Conservation (phyloP, 2,888 invertebrate genomes). For the Epicampocera succincta region DNA sequence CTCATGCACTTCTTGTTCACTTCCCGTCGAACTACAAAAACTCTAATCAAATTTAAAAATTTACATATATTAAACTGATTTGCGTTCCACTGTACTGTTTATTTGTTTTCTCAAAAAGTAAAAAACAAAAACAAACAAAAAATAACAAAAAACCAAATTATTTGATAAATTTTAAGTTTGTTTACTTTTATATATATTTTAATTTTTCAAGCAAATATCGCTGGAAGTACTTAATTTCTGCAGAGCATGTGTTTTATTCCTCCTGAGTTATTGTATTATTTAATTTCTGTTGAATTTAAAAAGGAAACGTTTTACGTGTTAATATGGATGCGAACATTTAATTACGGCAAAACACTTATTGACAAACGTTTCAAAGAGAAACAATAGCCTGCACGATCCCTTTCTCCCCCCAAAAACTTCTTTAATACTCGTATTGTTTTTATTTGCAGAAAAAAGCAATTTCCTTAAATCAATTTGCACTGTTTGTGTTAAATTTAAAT, state of each 20-base stretch:
- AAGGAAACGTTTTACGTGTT: too few relatives aligned
- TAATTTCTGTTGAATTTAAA: not conserved
- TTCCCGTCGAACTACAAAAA: too few relatives aligned
- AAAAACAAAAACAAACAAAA: not conserved
- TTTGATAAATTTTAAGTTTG: slow-evolving; percentile 17
- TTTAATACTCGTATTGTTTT: too few relatives aligned
- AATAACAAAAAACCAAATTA: slow-evolving; percentile 38
- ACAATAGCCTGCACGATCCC: too few relatives aligned
- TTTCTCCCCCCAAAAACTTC: too few relatives aligned
- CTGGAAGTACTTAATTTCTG: slow-evolving; percentile 19
- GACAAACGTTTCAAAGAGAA: too few relatives aligned
- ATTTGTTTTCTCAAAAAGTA: slow-evolving; percentile 17
- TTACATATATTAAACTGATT: not conserved
- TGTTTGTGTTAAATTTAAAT: not conserved
- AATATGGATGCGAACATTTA: too few relatives aligned
- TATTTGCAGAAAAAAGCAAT: too few relatives aligned
- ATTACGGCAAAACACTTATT: too few relatives aligned
- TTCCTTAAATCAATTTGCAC: not conserved
- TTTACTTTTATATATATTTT: not conserved
- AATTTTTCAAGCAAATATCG: slow-evolving; percentile 11
- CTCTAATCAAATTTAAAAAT: not conserved
- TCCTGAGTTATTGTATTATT: not conserved
- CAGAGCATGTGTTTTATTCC: not conserved
- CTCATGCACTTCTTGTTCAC: not conserved
- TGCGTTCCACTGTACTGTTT: slow-evolving; percentile 27